A percentile compares a stretch with the other conserved stretches of the same genome.
Evolutionary conservation across 2,113 vertebrate genomes (phyloP).

Genomic region (Bos indicus): DNA sequence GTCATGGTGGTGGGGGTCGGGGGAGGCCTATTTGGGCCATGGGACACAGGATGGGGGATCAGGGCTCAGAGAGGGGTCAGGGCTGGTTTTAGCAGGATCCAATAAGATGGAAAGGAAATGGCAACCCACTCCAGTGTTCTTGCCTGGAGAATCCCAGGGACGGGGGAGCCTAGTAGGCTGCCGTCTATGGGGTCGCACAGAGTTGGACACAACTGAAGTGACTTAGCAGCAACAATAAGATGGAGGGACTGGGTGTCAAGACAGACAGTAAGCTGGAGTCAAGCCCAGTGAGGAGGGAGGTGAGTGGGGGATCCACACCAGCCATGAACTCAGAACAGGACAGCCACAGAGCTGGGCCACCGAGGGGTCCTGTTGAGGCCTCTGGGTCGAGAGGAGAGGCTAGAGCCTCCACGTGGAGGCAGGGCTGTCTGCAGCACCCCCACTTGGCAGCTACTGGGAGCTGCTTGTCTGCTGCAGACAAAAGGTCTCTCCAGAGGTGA

Average conservation of each 20-base stretch:
- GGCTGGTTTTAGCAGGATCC: not conserved
- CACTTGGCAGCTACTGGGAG: not conserved
- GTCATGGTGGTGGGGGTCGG: not conserved
- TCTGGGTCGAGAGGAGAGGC: too few species aligned
- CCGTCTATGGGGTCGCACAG: too few species aligned
- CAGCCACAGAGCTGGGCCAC: not conserved
- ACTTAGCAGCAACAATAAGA: too few species aligned
- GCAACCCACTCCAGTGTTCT: too few species aligned
- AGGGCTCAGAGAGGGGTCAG: not conserved
- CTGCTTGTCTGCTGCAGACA: not conserved
- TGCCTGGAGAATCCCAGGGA: too few species aligned
- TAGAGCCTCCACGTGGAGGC: not conserved
- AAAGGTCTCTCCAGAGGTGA: not conserved
- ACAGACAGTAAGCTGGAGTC: not conserved
- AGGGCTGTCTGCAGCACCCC: not conserved
- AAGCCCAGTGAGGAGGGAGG: not conserved
- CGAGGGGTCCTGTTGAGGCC: rapidly evolving
- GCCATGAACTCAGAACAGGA: not conserved
- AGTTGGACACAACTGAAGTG: too few species aligned
- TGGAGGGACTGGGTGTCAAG: not conserved
- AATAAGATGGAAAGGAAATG: too few species aligned
- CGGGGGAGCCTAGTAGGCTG: too few species aligned
- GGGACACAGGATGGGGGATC: not conserved
- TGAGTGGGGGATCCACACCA: not conserved
- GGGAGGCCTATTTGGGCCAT: not conserved